Base-by-base conservation (phyloP, 2,797 vertebrate species). In the Gambusia yucatana region DNA sequence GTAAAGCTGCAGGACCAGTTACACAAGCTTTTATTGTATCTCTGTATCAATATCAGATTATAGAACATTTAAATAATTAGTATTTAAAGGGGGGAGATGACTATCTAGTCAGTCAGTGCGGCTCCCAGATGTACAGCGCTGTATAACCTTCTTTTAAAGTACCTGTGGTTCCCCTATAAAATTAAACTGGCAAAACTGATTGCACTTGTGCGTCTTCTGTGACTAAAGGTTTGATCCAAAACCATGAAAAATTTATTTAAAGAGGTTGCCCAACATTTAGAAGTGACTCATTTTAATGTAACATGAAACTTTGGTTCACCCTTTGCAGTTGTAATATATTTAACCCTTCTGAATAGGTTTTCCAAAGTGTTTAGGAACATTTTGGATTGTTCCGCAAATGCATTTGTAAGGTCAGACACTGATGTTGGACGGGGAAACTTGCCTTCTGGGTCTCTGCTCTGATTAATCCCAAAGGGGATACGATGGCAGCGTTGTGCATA, bases 71-170 rank as follows among this genome's bases (percentile, higher is more conserved):
- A 94, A 93, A 94, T 90, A 79, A 94, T 96, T 96, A 95, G 95
- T 95, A 96, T 97, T 97, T 97, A 96, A 97, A 91, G 96, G 96
- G 96, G 93, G 91, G 94, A 94, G 95, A 94, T 88, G 97, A 95
- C 93, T 96, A 93, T 96, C 90, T 94, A 94, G 96, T 97, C 96
- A 96, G 95, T 96, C 88, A 95, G 95, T 95, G 93, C 93, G 93
- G 88, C 90, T 95, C 88, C 91, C 90, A 69, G 57, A 92, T 95
- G 94, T 94, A 94, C 94, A 93, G 92, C 90, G 84, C 93, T 94
- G 89, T 95, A 93, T 95, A 94, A 93, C 94, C 93, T 90, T 91
- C 93, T 94, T 94, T 95, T 94, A 94, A 94, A 95, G 91, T 94
- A 91, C 93, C 85, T 91, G 94, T 95, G 90, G 92, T 93, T 93